Conservation (phyloP, 1,140 invertebrate genomes). For the Ips nitidus region DNA sequence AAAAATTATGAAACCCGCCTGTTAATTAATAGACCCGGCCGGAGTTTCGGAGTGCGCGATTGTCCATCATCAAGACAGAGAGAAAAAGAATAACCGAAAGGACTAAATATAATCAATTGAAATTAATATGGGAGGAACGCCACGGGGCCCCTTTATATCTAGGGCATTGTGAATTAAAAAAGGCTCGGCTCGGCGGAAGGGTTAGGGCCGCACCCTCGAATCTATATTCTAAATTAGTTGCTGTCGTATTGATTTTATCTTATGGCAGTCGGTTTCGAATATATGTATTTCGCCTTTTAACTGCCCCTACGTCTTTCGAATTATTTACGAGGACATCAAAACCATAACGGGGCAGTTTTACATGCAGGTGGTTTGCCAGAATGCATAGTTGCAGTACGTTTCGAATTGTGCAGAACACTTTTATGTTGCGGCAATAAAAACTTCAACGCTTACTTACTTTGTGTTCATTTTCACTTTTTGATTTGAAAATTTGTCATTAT, state of each 20-base stretch:
- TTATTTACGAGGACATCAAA: too few relatives aligned
- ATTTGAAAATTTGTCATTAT: too few relatives aligned
- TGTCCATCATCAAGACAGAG: too few relatives aligned
- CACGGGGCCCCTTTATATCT: background rate
- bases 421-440: slow-evolving; percentile 13
- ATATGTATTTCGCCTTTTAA: too few relatives aligned
- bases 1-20: slow-evolving; percentile 45
- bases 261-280: background rate
- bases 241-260: slow-evolving; percentile 5
- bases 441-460: slow-evolving; percentile 1
- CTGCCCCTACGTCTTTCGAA: too few relatives aligned
- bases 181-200: slow-evolving; percentile 4
- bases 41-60: too few relatives aligned
- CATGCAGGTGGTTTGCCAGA: background rate
- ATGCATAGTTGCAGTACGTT: background rate
- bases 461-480: background rate
- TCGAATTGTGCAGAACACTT: background rate
- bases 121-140: slow-evolving; percentile 8
- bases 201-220: slow-evolving; percentile 19
- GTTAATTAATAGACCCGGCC: slow-evolving; percentile 6
- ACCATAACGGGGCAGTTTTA: background rate
- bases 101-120: slow-evolving; percentile 27
- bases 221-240: slow-evolving; percentile 23
- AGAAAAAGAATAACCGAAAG: background rate
- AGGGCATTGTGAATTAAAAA: background rate